These are phyloP conservation scores for Daktulosphaira vitifoliae DNA, from an alignment of 1,140 invertebrate genomes.

Conservation along the genomic window DNA sequence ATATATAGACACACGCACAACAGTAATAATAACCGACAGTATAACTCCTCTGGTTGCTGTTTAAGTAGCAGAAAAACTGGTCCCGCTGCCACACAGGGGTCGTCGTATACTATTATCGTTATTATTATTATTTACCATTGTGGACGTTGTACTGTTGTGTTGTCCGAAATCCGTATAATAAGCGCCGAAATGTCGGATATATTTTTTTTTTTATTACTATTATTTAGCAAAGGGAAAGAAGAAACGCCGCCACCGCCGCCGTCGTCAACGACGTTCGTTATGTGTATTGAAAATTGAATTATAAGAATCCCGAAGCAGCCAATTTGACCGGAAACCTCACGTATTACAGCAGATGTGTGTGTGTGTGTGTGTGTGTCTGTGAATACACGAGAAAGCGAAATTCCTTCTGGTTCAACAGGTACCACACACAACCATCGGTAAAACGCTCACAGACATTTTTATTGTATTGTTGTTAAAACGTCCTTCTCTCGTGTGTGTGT, in stretches of 20 bases:
- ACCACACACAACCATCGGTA: background rate
- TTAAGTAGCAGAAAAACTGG: slow-evolving; percentile 34
- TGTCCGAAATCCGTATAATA: slow-evolving; percentile 29
- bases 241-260: slow-evolving; percentile 9
- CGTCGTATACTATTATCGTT: slow-evolving; percentile 31
- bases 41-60: background rate
- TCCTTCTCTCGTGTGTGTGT: background rate
- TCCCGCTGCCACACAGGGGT: slow-evolving; percentile 25
- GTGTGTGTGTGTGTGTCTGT: too few species aligned
- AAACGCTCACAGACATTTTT: slow-evolving; percentile 11
- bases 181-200: slow-evolving; percentile 32
- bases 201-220: slow-evolving; percentile 25
- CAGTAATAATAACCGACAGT: slow-evolving; percentile 21
- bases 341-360: slow-evolving; percentile 12
- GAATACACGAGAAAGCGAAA: slow-evolving; percentile 22
- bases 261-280: background rate
- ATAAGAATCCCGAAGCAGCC: slow-evolving; percentile 22
- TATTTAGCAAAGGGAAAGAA: slow-evolving; percentile 16
- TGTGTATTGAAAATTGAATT: slow-evolving; percentile 31
- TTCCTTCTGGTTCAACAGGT: slow-evolving; percentile 30
- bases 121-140: slow-evolving; percentile 34
- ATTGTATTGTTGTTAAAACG: slow-evolving; percentile 25
- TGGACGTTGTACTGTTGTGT: background rate
- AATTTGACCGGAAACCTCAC: slow-evolving; percentile 30
- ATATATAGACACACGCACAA: background rate